Evolutionary conservation across 2,113 vertebrate genomes (phyloP).

Genomic region (Porphyrio hochstetteri): DNA sequence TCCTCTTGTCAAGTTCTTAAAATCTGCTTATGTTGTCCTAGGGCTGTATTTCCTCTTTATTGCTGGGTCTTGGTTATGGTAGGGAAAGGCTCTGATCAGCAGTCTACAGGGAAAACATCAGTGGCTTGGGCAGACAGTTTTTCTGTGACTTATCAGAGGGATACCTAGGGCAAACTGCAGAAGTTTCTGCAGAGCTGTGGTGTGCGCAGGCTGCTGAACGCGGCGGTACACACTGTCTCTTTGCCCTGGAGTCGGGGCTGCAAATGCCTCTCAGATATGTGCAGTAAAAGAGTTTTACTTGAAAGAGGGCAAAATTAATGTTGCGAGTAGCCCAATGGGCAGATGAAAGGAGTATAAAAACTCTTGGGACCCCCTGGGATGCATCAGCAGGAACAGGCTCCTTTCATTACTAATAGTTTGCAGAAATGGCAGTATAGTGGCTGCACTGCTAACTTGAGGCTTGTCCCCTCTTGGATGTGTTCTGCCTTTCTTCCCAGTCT

Average conservation of each 20-base stretch:
- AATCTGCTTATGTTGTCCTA: not conserved
- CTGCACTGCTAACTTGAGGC: not conserved
- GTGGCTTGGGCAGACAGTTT: not conserved
- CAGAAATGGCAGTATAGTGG: not conserved
- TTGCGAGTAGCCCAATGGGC: not conserved
- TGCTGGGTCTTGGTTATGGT: not conserved
- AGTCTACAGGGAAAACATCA: not conserved
- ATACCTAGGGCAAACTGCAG: not conserved
- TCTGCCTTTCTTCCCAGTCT: not conserved
- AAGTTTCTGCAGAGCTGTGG: not conserved
- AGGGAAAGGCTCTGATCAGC: not conserved
- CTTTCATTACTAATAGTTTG: not conserved
- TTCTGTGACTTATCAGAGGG: not conserved
- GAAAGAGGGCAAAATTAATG: not conserved
- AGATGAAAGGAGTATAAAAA: not conserved
- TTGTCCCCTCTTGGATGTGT: not conserved
- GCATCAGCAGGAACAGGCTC: not conserved
- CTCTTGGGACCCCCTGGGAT: not conserved
- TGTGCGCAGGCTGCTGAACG: not conserved
- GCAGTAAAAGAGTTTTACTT: not conserved
- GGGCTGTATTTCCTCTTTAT: not conserved
- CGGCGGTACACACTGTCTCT: rapidly evolving
- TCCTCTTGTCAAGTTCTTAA: not conserved
- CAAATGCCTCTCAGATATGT: not conserved
- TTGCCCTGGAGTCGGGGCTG: not conserved